These are phyloP conservation scores for Eurystomus glaucurus DNA, from an alignment of 2,797 vertebrate genomes.

Conservation along the genomic window DNA sequence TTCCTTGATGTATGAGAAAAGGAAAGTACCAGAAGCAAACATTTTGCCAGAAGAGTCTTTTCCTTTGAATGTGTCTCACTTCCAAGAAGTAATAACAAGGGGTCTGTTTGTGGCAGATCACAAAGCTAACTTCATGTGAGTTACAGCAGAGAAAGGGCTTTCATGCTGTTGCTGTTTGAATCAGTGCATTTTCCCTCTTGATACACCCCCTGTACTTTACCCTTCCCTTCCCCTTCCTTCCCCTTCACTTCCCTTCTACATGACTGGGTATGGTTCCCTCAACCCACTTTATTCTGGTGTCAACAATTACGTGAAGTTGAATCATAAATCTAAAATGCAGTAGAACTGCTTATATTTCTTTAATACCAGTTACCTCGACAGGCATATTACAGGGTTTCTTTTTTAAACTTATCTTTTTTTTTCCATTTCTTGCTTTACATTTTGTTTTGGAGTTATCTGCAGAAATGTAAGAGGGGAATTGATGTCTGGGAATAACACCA, in stretches of 20 bases:
- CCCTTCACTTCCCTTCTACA: neutral
- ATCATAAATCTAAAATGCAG: neutral
- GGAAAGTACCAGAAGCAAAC: neutral
- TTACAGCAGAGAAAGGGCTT: neutral
- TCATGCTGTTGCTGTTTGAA: accelerated
- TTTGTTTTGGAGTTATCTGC: neutral
- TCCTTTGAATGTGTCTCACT: neutral
- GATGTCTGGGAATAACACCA: neutral
- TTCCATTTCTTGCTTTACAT: neutral
- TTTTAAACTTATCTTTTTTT: neutral
- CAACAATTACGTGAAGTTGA: neutral
- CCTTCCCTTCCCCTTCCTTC: no score
- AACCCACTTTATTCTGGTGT: neutral
- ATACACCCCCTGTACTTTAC: accelerated
- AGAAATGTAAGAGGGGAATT: neutral
- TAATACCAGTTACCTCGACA: neutral
- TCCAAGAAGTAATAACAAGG: neutral
- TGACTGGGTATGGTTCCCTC: neutral
- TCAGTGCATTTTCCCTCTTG: neutral
- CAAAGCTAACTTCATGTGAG: neutral
- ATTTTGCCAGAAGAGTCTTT: neutral
- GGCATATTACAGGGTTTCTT: accelerated
- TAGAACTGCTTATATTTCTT: neutral
- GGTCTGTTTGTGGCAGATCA: neutral
- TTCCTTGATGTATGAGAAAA: neutral